phyloP scores from a whole-genome alignment of 2,888 invertebrate species.

The Rotaria magnacalcarata region DNA sequence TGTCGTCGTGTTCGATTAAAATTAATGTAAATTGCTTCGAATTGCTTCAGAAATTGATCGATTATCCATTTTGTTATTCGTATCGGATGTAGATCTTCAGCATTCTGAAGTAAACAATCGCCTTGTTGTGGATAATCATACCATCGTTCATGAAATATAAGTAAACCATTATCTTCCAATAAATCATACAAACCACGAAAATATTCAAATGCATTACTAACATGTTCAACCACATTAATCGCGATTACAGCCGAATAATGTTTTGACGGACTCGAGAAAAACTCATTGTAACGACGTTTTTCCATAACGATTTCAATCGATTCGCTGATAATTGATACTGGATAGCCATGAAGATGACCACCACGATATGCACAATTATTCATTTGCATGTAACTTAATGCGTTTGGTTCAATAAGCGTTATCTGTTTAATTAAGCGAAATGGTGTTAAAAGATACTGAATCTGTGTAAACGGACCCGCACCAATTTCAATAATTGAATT shows the following conservation, averaged over 20 bases:
- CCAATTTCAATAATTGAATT: background rate
- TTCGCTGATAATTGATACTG: background rate
- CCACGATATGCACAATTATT: slow-evolving; percentile 9
- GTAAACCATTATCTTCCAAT: background rate
- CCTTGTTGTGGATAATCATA: background rate
- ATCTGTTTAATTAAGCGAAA: background rate
- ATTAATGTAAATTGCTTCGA: background rate
- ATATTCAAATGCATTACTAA: background rate
- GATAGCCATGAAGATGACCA: background rate
- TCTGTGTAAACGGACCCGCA: background rate
- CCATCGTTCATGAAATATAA: slow-evolving; percentile 25
- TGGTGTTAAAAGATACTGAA: background rate
- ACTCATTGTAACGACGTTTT: background rate
- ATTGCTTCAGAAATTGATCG: background rate
- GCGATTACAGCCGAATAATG: background rate
- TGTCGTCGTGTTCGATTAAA: background rate
- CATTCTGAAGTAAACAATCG: background rate
- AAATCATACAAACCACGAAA: slow-evolving; percentile 1
- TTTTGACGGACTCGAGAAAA: background rate
- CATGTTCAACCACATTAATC: slow-evolving; percentile 17
- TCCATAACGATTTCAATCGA: background rate
- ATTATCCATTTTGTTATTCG: slow-evolving; percentile 5
- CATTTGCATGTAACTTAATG: background rate
- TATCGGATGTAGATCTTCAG: background rate
- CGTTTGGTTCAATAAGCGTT: background rate